phyloP scores from a whole-genome alignment of 2,113 vertebrate genomes.

The Rhinichthys klamathensis region DNA sequence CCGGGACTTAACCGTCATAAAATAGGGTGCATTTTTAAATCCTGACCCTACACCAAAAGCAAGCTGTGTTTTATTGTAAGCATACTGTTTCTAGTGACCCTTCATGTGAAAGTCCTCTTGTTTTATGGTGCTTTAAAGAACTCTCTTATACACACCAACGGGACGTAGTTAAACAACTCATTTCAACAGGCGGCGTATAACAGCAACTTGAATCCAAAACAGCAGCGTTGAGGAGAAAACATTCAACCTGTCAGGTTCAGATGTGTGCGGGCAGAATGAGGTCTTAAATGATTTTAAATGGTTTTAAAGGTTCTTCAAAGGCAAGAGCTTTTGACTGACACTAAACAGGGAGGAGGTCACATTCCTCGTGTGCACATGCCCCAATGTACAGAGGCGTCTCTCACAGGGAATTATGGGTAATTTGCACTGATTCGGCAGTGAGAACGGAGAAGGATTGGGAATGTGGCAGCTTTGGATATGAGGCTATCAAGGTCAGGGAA shows the following conservation, averaged over 20 bases:
- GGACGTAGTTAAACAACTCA: slow-evolving; percentile 59
- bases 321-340: slow-evolving; percentile 48
- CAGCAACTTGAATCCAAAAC: slow-evolving; percentile 60
- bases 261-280: slow-evolving; percentile 40
- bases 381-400: slow-evolving; percentile 60
- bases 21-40: slow-evolving; percentile 26
- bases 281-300: slow-evolving; percentile 46
- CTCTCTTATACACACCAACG: slow-evolving; percentile 56
- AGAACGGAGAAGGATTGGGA: slow-evolving; percentile 27
- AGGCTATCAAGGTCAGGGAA: not conserved
- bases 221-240: slow-evolving; percentile 29
- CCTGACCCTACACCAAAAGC: slow-evolving; percentile 23
- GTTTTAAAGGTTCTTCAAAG: slow-evolving; percentile 62
- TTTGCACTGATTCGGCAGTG: slow-evolving; percentile 15
- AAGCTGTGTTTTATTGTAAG: slow-evolving; percentile 58
- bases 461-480: slow-evolving; percentile 39
- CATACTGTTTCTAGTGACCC: slow-evolving; percentile 62
- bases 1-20: not conserved
- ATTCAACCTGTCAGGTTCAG: slow-evolving; percentile 32
- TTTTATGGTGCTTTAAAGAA: slow-evolving; percentile 63
- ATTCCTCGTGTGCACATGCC: slow-evolving; percentile 74
- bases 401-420: slow-evolving; percentile 54
- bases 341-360: slow-evolving; percentile 55
- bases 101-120: slow-evolving; percentile 51
- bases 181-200: slow-evolving; percentile 12